phyloP scores from a whole-genome alignment of 2,888 invertebrate species.

The Frankliniella fusca region DNA sequence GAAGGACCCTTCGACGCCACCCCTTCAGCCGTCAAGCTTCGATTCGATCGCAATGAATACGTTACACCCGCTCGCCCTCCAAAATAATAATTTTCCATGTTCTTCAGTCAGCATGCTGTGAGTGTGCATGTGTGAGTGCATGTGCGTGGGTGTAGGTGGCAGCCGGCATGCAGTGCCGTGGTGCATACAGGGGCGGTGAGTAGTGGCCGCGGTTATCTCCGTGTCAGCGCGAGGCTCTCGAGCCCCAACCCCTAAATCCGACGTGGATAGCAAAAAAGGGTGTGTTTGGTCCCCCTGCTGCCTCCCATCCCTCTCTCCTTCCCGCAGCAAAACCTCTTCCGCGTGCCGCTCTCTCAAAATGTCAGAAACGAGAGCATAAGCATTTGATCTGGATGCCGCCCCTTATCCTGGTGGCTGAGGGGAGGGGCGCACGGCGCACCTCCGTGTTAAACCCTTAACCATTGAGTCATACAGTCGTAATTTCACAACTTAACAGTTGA shows the following conservation, averaged over 20 bases:
- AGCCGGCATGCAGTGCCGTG: background rate
- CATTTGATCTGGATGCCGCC: background rate
- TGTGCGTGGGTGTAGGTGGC: background rate
- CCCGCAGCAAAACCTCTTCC: background rate
- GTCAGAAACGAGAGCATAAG: conserved; percentile 14
- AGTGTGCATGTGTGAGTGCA: background rate
- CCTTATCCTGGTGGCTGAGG: no score
- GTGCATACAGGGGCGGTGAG: background rate
- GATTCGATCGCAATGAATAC: background rate
- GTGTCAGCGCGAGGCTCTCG: background rate
- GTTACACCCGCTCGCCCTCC: background rate
- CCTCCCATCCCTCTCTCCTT: background rate
- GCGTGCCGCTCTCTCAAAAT: background rate
- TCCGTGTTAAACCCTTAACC: no score
- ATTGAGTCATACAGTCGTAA: no score
- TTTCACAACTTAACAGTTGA: no score
- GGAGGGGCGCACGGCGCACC: no score
- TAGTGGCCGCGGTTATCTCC: no score
- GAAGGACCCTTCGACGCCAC: no score
- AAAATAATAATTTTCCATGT: background rate
- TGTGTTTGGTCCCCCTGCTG: background rate
- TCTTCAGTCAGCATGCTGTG: background rate
- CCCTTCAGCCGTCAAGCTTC: no score
- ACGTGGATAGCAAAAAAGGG: background rate
- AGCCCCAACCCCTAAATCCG: background rate